phyloP scores from a whole-genome alignment of 2,888 invertebrate genomes.

The Hecatera dysodea region DNA sequence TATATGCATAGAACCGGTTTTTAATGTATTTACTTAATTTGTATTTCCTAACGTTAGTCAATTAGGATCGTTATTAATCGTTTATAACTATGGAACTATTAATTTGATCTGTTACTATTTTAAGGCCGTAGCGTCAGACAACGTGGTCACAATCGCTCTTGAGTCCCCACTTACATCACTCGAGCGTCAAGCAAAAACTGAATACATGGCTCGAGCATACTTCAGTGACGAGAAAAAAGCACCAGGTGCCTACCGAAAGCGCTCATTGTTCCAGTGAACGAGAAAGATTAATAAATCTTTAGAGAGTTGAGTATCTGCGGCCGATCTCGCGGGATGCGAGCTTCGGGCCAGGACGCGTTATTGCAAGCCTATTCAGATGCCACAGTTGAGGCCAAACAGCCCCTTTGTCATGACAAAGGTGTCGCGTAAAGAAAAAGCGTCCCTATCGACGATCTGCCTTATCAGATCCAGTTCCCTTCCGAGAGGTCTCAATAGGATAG shows the following conservation, averaged over 20 bases:
- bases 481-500: slow-evolving; percentile 90
- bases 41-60: slow-evolving; percentile 49
- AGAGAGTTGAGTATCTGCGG: slow-evolving; percentile 88
- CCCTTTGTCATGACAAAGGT: slow-evolving; percentile 91
- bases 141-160: slow-evolving; percentile 77
- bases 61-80: slow-evolving; percentile 56
- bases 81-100: slow-evolving; percentile 34
- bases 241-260: slow-evolving; percentile 89
- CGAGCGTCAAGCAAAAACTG: slow-evolving; percentile 82
- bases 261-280: slow-evolving; percentile 88
- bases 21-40: slow-evolving; percentile 58
- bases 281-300: slow-evolving; percentile 90
- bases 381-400: slow-evolving; percentile 89
- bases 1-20: slow-evolving; percentile 53
- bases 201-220: slow-evolving; percentile 81
- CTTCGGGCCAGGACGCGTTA: slow-evolving; percentile 87
- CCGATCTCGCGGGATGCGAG: slow-evolving; percentile 89
- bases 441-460: slow-evolving; percentile 90
- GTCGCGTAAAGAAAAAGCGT: slow-evolving; percentile 90
- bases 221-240: slow-evolving; percentile 85
- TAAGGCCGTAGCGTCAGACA: slow-evolving; percentile 53
- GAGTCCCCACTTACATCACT: slow-evolving; percentile 79
- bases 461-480: slow-evolving; percentile 90
- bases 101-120: slow-evolving; percentile 54
- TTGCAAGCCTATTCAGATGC: slow-evolving; percentile 90